Evolutionary conservation across 2,113 vertebrate genomes (phyloP), one percentile per base, ranked within the genome.

Genomic region (Podarcis muralis): DNA sequence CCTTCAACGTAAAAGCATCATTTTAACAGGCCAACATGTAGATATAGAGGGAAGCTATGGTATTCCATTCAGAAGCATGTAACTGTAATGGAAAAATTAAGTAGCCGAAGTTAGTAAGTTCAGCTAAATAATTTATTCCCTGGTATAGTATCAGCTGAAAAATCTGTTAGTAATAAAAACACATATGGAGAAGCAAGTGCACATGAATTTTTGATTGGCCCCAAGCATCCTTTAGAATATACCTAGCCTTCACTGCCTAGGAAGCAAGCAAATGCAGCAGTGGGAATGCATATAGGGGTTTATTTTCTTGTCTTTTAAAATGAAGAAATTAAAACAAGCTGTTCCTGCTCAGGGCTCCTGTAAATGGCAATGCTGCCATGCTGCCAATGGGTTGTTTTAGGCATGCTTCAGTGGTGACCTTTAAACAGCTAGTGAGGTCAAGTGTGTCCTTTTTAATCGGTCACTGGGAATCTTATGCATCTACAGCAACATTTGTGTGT

Each of bases 51-150:
- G 79, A 92, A 76, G 78, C 25, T 40, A 48, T 16, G 80, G 43
- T 2, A 69, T 92, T 32, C 81, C 88, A 86, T 68, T 59, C 37
- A 92, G 85, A 88, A 89, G 89, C 65, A 53, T 81, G 65, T 89
- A 37, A 0, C 75, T n/a, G 71, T 82, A 69, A 90, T 25, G 80
- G 92, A 93, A 88, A 86, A 86, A 86, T 89, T 75, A 88, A 87
- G 91, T 77, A 75, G 84, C 6, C 81, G 35, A 84, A 84, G 88
- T 78, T 91, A 90, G 89, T 1, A 78, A 92, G 84, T 71, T 86
- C 65, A 84, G 27, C 84, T 94, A 93, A 96, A 92, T 92, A 91
- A 94, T 93, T 93, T 80, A 94, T 94, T 90, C 68, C 27, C 68
- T 59, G 81, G 53, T 79, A 79, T 83, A 65, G 87, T 95, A 93